Evolutionary conservation across 2,888 invertebrate genomes (phyloP).

Genomic region (Stenoptilia bipunctidactyla): DNA sequence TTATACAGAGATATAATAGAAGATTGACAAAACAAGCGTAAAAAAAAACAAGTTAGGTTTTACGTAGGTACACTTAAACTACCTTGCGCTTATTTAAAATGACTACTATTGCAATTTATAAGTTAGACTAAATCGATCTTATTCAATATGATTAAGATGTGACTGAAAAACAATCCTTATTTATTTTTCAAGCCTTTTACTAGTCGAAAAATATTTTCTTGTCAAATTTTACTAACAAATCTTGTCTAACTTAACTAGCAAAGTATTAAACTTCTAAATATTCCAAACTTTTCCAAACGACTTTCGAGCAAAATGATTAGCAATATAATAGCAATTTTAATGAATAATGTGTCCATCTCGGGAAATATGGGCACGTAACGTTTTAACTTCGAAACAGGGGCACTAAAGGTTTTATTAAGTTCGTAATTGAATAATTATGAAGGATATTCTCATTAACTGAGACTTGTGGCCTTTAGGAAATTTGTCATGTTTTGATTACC

Average conservation of each 20-base stretch:
- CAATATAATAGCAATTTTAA: conserved; percentile 1
- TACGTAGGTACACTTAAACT: no score
- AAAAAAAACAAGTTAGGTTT: no score
- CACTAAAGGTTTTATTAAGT: conserved; percentile 29
- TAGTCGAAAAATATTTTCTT: no score
- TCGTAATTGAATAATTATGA: conserved; percentile 34
- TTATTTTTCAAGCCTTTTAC: no score
- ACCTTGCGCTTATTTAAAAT: no score
- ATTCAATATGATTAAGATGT: no score
- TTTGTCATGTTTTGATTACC: conserved; percentile 13
- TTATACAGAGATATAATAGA: no score
- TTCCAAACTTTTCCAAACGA: background rate
- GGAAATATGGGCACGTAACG: background rate
- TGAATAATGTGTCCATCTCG: conserved; percentile 4
- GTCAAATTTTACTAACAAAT: conserved; percentile 5
- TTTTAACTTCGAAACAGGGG: conserved; percentile 8
- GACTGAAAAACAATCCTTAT: no score
- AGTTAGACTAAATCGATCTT: no score
- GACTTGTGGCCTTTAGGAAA: conserved; percentile 24
- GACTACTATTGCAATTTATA: no score
- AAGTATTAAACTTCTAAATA: no score
- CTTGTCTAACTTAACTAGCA: background rate
- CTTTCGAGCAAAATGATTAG: background rate
- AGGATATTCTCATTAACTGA: conserved; percentile 29
- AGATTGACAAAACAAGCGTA: no score